phyloP scores from a whole-genome alignment of 2,888 invertebrate genomes.

The Ephialtes manifestator region DNA sequence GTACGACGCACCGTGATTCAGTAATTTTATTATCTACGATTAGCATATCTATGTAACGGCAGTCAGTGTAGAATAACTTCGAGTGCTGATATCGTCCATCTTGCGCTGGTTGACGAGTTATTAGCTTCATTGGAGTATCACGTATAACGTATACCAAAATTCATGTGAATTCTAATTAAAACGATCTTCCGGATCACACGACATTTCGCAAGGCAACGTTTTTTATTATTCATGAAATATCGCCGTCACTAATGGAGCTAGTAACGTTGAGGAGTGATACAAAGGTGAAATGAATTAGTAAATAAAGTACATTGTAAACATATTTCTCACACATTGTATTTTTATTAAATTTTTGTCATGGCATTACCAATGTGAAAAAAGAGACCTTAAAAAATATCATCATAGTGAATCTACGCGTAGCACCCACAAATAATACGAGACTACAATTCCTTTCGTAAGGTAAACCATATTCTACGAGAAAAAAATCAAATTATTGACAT shows the following conservation, averaged over 20 bases:
- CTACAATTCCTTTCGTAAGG: background rate
- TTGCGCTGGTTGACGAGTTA: background rate
- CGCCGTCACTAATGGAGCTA: background rate
- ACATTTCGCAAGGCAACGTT: too few species aligned
- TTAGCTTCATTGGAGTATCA: background rate
- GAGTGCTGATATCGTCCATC: background rate
- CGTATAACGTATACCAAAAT: background rate
- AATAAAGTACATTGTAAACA: background rate
- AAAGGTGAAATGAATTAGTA: background rate
- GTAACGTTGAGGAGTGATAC: background rate
- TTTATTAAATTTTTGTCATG: background rate
- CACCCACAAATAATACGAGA: background rate
- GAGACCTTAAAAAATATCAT: background rate
- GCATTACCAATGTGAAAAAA: background rate
- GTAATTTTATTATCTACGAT: conserved; percentile 64
- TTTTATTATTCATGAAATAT: background rate
- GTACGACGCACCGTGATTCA: conserved; percentile 72
- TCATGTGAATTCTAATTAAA: background rate
- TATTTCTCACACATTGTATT: conserved; percentile 5
- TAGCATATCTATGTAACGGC: conserved; percentile 63
- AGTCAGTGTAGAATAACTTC: background rate
- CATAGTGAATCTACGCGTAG: background rate
- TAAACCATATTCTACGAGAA: background rate
- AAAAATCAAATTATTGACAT: background rate
- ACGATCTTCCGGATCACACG: background rate